Evolutionary conservation across 23 tunicate genomes (phyloP), one percentile per base, ranked within the genome.

Genomic region (Phallusia fumigata): DNA sequence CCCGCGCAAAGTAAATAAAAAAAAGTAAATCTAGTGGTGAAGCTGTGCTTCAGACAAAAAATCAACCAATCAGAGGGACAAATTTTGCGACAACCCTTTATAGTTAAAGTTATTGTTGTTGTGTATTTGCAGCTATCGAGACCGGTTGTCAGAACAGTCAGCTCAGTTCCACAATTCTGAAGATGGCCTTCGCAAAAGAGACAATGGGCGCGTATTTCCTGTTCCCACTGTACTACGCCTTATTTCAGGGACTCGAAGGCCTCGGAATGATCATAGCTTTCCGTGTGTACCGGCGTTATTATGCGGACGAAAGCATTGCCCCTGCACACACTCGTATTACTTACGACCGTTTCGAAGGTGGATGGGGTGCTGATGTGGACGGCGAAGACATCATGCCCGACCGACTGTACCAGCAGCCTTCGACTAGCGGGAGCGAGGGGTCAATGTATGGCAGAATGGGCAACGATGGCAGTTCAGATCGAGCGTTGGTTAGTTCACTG

Each of bases 61-160:
- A n/a, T n/a, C n/a, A n/a, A n/a, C n/a, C n/a, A n/a, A n/a, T n/a
- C n/a, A n/a, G n/a, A n/a, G n/a, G n/a, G n/a, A n/a, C n/a, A n/a
- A n/a, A n/a, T n/a, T n/a, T n/a, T n/a, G n/a, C n/a, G n/a, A n/a
- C n/a, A n/a, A n/a, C n/a, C n/a, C n/a, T n/a, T n/a, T n/a, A n/a
- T n/a, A n/a, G n/a, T n/a, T n/a, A n/a, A n/a, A n/a, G n/a, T 10
- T 40, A 5, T 40, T 40, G 10, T 3, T 3, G 8, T 40, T 40
- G 5, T 40, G 47, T 40, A 40, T 40, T 76, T 32, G 45, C 81
- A 89, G 95, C 89, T 10, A 86, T 90, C 19, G 95, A 90, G 82
- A 90, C 95, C 0, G 95, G 95, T 24, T 86, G 95, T 86, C 95
- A 90, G 51, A 90, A 90, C 95, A 90, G 95, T 50, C 95, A 90